Conservation (phyloP, 2,113 vertebrate genomes). For the Oriolus oriolus region DNA sequence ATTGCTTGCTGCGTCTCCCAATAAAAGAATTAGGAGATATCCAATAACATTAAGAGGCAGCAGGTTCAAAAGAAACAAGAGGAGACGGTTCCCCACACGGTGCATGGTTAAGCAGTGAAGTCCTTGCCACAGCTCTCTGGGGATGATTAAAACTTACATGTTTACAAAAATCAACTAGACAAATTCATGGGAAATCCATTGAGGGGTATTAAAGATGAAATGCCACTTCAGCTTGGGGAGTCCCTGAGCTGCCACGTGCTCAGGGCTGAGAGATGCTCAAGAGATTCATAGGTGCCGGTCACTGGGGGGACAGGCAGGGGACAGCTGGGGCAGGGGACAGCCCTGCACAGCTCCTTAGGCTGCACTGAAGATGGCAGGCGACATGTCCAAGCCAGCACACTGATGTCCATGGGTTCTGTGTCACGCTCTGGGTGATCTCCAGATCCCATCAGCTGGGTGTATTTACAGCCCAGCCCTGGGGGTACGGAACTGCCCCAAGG, state of each 20-base stretch:
- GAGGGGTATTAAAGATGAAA: slow-evolving; percentile 51
- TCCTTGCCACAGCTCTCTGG: slow-evolving; percentile 27
- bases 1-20: not conserved
- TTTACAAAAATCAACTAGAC: slow-evolving; percentile 49
- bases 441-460: rapidly evolving
- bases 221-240: not conserved
- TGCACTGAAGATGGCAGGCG: rapidly evolving
- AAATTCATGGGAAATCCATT: slow-evolving; percentile 54
- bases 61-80: slow-evolving; percentile 31
- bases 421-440: rapidly evolving
- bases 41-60: slow-evolving; percentile 49
- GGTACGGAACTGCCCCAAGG: not conserved
- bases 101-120: slow-evolving; percentile 10
- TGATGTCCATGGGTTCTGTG: not conserved
- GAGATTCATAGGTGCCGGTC: not conserved
- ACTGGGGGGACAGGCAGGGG: rapidly evolving
- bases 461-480: not conserved
- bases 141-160: slow-evolving; percentile 20
- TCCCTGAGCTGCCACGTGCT: not conserved
- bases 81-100: not conserved
- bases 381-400: not conserved
- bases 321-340: not conserved
- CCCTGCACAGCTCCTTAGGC: not conserved
- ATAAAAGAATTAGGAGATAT: slow-evolving; percentile 46
- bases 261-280: not conserved